phyloP scores from a whole-genome alignment of 1,140 invertebrate genomes.

The Lepidurus arcticus region DNA sequence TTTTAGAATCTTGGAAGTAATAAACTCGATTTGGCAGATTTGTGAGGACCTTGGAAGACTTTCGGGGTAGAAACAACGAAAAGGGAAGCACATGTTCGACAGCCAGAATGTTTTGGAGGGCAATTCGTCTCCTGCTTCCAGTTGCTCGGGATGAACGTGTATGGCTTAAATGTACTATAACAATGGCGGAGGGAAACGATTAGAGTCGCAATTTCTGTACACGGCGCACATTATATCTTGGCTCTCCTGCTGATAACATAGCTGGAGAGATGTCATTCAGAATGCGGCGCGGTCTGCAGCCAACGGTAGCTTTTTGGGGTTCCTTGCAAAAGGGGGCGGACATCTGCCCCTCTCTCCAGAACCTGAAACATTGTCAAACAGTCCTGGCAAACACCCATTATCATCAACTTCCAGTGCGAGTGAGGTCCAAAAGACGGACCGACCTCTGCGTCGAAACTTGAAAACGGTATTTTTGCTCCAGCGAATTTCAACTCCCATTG shows the following conservation, averaged over 20 bases:
- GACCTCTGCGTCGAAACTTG: too few relatives aligned
- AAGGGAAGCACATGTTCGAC: not conserved
- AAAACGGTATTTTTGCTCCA: too few relatives aligned
- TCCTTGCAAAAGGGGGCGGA: constrained; percentile 4
- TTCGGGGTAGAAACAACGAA: not conserved
- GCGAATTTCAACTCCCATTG: not conserved
- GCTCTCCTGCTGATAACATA: constrained; percentile 2
- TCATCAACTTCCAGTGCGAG: not conserved
- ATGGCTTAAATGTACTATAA: not conserved
- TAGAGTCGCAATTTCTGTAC: not conserved
- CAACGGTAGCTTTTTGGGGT: not conserved
- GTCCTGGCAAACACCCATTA: constrained; percentile 1
- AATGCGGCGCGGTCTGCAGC: not conserved
- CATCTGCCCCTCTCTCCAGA: not conserved
- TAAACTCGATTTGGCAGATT: too few relatives aligned
- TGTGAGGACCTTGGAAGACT: not conserved
- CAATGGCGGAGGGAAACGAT: not conserved
- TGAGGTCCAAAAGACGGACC: too few relatives aligned
- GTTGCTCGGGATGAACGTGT: not conserved
- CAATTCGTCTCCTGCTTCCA: not conserved
- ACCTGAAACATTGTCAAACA: not conserved
- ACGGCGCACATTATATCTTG: not conserved
- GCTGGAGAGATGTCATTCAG: constrained; percentile 13
- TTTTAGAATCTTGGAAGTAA: too few relatives aligned
- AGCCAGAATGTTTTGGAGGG: not conserved